Evolutionary conservation across 1,140 invertebrate genomes (phyloP).

Genomic region (Dendroctonus valens): DNA sequence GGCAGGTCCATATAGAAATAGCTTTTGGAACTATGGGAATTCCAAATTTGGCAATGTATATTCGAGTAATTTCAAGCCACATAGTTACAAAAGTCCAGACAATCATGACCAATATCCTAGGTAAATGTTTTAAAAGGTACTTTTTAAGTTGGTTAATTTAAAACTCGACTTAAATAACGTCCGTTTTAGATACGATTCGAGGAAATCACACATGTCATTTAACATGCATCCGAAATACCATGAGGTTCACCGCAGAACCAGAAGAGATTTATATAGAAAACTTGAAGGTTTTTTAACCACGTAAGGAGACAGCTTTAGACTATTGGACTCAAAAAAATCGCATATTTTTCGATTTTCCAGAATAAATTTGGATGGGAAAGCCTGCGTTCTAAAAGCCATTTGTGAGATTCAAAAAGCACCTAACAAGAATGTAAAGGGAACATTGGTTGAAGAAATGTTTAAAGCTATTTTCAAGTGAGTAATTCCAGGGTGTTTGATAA

Average conservation of each 20-base stretch:
- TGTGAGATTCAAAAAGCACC: slow-evolving; percentile 50
- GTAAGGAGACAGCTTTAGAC: slow-evolving; percentile 50
- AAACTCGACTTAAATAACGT: no score
- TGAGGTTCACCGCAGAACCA: slow-evolving; percentile 53
- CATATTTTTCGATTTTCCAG: slow-evolving; percentile 25
- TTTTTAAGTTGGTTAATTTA: no score
- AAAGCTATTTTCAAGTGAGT: slow-evolving; percentile 56
- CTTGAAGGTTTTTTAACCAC: slow-evolving; percentile 59
- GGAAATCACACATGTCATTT: no score
- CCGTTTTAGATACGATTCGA: no score
- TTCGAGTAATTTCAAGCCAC: no score
- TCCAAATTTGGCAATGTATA: no score
- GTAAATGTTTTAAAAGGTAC: no score
- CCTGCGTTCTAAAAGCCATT: slow-evolving; percentile 57
- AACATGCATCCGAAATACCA: slow-evolving; percentile 23
- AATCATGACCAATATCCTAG: no score
- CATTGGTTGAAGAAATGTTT: slow-evolving; percentile 55
- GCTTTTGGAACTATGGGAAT: no score
- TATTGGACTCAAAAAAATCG: neutral
- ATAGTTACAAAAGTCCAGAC: no score
- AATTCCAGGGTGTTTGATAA: neutral
- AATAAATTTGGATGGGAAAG: slow-evolving; percentile 48
- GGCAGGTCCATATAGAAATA: no score
- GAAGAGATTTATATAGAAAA: slow-evolving; percentile 58
- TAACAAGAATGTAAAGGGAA: slow-evolving; percentile 39